A percentile compares a stretch with the other conserved stretches of the same genome.
phyloP scores from a whole-genome alignment of 2,888 invertebrate species.

The Stenolophus ochropezus region DNA sequence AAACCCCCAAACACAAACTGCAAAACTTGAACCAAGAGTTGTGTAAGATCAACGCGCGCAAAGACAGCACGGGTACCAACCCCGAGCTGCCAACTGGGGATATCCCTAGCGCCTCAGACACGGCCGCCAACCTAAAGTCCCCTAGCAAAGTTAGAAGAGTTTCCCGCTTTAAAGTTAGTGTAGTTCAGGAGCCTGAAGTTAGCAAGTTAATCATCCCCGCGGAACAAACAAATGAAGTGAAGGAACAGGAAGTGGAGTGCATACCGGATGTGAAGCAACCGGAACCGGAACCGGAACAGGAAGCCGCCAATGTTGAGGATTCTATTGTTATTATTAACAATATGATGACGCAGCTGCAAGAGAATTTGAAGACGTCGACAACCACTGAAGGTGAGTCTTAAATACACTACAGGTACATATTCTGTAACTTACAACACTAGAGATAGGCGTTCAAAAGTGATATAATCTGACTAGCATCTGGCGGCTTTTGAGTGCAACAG shows the following conservation, averaged over 20 bases:
- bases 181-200: conserved; percentile 73
- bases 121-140: conserved; percentile 5
- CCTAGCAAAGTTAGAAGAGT: conserved; percentile 69
- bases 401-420: neutral
- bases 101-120: neutral
- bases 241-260: neutral
- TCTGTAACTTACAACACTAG: no score
- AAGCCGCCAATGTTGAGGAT: neutral
- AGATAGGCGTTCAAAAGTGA: no score
- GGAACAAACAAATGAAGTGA: neutral
- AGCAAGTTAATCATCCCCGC: conserved; percentile 66
- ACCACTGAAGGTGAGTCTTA: conserved; percentile 17
- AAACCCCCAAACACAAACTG: conserved; percentile 73
- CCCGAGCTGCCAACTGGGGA: conserved; percentile 5
- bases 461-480: no score
- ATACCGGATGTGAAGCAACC: neutral
- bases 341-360: conserved; percentile 54
- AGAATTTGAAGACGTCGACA: conserved; percentile 31
- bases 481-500: no score
- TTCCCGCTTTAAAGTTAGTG: conserved; percentile 75
- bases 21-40: conserved; percentile 78
- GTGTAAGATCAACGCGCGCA: conserved; percentile 77
- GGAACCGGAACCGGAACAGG: neutral
- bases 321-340: conserved; percentile 45
- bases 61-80: conserved; percentile 64